phyloP scores from a whole-genome alignment of 2,113 vertebrate species.

The Tragelaphus buxtoni region DNA sequence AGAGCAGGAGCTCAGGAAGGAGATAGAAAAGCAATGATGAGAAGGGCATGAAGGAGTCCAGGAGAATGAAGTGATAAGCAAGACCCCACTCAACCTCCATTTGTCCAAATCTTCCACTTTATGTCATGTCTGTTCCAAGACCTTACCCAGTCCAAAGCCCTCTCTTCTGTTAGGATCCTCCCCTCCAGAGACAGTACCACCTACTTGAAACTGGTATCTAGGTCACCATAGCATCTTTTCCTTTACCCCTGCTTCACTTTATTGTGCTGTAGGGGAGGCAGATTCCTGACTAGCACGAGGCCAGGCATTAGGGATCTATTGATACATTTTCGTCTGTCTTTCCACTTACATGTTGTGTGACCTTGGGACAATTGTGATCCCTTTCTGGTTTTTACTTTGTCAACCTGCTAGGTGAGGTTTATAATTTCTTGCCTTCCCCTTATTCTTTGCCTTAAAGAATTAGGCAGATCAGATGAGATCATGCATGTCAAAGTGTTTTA shows the following conservation, averaged over 20 bases:
- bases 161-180: not conserved
- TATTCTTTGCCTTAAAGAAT: not conserved
- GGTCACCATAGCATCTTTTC: not conserved
- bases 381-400: not conserved
- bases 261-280: not conserved
- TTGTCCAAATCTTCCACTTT: not conserved
- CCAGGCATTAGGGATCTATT: not conserved
- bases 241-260: not conserved
- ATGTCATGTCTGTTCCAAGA: not conserved
- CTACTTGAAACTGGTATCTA: not conserved
- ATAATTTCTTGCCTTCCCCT: not conserved
- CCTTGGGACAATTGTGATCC: not conserved
- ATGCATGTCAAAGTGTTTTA: not conserved
- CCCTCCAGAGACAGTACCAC: not conserved
- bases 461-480: constrained; percentile 33
- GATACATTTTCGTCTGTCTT: not conserved
- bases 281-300: not conserved
- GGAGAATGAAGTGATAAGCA: not conserved
- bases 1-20: not conserved
- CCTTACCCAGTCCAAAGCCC: not conserved
- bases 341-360: not conserved
- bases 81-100: not conserved
- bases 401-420: not conserved
- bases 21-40: not conserved
- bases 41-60: not conserved